Evolutionary conservation across 2,113 vertebrate genomes (phyloP).

Genomic region (Myocastor coypus): DNA sequence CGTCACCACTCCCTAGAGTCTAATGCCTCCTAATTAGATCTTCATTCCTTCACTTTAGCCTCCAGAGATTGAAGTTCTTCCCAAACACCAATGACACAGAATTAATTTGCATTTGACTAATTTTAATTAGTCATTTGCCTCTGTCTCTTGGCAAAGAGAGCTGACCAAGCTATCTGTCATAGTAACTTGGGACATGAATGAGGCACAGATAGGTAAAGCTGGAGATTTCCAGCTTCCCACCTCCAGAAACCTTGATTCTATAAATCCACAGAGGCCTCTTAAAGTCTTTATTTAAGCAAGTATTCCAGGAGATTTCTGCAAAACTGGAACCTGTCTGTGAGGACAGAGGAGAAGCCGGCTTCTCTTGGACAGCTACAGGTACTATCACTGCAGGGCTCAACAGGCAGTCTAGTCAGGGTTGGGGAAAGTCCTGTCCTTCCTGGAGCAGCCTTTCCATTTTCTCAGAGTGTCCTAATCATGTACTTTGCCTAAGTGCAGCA

Average conservation of each 20-base stretch:
- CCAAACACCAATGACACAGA: not conserved
- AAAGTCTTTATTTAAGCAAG: not conserved
- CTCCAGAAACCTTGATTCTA: not conserved
- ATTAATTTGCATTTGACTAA: not conserved
- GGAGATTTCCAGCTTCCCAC: not conserved
- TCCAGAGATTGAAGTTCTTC: no score
- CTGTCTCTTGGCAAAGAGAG: not conserved
- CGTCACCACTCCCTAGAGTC: not conserved
- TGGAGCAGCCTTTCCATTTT: not conserved
- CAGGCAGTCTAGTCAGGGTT: no score
- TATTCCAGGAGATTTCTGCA: not conserved
- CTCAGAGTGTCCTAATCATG: no score
- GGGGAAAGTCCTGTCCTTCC: not conserved
- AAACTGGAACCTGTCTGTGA: not conserved
- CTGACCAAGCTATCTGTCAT: not conserved
- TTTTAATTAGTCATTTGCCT: not conserved
- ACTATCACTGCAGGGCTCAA: not conserved
- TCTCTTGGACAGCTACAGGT: no score
- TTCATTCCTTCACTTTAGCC: not conserved
- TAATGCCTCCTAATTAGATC: no score
- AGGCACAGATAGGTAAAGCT: no score
- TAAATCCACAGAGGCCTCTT: not conserved
- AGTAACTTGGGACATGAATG: rapidly evolving
- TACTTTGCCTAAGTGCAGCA: not conserved
- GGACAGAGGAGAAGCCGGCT: not conserved